phyloP scores from a whole-genome alignment of 1,140 invertebrate genomes.

The Ips typographus region DNA sequence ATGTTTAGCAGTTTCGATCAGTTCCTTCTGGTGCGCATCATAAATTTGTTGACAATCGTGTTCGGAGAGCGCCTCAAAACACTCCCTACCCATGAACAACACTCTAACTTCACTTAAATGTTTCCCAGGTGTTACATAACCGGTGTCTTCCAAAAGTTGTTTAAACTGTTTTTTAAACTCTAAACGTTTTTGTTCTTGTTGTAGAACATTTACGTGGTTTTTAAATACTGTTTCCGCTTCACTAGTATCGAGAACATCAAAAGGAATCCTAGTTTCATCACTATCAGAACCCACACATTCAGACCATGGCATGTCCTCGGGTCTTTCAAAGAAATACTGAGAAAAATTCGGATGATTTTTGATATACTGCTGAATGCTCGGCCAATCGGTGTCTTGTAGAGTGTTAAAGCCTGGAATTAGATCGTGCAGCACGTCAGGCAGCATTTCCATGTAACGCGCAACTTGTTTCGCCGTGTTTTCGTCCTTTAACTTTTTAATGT shows the following conservation, averaged over 20 bases:
- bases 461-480: slow-evolving; percentile 81
- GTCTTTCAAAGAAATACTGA: slow-evolving; percentile 86
- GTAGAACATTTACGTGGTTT: slow-evolving; percentile 86
- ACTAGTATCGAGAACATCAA: slow-evolving; percentile 84
- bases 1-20: slow-evolving; percentile 87
- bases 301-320: slow-evolving; percentile 77
- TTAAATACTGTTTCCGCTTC: slow-evolving; percentile 91
- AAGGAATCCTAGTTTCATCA: slow-evolving; percentile 79
- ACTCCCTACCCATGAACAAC: slow-evolving; percentile 92
- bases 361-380: slow-evolving; percentile 78
- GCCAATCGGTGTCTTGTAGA: slow-evolving; percentile 83
- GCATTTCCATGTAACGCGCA: slow-evolving; percentile 76
- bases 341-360: slow-evolving; percentile 86
- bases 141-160: slow-evolving; percentile 88
- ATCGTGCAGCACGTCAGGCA: slow-evolving; percentile 79
- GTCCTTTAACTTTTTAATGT: slow-evolving; percentile 83
- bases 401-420: slow-evolving; percentile 79
- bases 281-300: slow-evolving; percentile 69
- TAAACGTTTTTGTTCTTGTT: slow-evolving; percentile 85
- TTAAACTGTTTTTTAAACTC: slow-evolving; percentile 96
- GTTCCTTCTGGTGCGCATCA: slow-evolving; percentile 90
- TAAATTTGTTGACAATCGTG: slow-evolving; percentile 92
- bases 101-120: slow-evolving; percentile 89
- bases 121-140: slow-evolving; percentile 92
- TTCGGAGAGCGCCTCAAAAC: slow-evolving; percentile 88